Evolutionary conservation across 2,888 invertebrate genomes (phyloP).

Genomic region (Desoria tigrina): DNA sequence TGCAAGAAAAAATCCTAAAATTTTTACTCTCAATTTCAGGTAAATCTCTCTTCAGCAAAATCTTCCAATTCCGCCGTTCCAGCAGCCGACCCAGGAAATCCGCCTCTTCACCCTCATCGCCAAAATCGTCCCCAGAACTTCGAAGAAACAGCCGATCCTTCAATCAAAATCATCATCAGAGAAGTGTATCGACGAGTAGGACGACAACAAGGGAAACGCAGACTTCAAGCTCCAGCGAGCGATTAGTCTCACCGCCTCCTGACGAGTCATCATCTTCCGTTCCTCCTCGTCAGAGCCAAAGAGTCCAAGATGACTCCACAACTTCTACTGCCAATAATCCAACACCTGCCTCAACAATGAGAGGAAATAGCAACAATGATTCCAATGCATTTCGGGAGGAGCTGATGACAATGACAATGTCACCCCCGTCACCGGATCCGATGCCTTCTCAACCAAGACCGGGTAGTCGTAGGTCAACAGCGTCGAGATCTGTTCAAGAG

Average conservation of each 20-base stretch:
- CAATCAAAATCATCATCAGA: constrained; percentile 20
- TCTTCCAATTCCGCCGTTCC: constrained; percentile 48
- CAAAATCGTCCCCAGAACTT: constrained; percentile 22
- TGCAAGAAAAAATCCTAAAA: too few relatives aligned
- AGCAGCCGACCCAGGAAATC: constrained; percentile 37
- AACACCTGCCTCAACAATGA: background rate
- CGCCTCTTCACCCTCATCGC: constrained; percentile 10
- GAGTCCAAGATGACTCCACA: too few relatives aligned
- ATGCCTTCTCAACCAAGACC: constrained; percentile 27
- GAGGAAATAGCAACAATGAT: background rate
- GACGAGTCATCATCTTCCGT: too few relatives aligned
- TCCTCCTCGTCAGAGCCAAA: too few relatives aligned
- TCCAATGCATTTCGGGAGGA: constrained; percentile 6
- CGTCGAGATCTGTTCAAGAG: too few relatives aligned
- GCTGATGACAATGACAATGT: constrained; percentile 30
- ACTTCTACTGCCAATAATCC: too few relatives aligned
- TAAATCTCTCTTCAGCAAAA: constrained; percentile 47
- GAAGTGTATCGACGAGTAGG: constrained; percentile 27
- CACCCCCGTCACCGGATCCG: constrained; percentile 23
- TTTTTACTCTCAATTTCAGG: too few relatives aligned
- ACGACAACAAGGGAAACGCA: constrained; percentile 38
- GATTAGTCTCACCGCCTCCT: constrained; percentile 23
- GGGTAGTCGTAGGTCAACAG: constrained; percentile 40
- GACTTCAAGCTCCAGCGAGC: constrained; percentile 42
- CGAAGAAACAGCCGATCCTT: constrained; percentile 20